Evolutionary conservation across 2,797 vertebrate species (phyloP).

Genomic region (Phrynocephalus vlangalii): DNA sequence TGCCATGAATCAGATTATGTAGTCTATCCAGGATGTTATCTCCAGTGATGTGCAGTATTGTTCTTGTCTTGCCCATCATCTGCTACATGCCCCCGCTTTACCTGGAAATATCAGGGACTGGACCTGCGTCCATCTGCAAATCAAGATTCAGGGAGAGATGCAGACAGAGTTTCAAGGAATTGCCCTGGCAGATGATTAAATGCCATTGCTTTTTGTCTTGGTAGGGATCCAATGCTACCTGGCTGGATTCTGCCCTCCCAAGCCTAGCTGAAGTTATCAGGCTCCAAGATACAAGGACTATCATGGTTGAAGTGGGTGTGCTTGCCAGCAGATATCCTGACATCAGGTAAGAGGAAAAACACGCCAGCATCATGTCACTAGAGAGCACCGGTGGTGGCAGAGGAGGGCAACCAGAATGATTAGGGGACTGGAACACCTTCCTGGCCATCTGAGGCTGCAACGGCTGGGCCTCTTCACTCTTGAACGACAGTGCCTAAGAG

Average conservation of each 20-base stretch:
- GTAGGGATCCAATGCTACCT: conserved; percentile 79
- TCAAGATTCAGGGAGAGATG: neutral
- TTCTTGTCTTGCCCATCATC: neutral
- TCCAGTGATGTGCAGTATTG: no score
- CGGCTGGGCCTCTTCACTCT: no score
- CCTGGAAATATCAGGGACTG: neutral
- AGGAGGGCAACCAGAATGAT: no score
- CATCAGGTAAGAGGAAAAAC: conserved; percentile 81
- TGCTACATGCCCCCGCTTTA: neutral
- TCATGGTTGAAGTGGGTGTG: conserved; percentile 86
- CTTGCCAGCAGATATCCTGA: conserved; percentile 82
- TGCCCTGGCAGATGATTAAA: neutral
- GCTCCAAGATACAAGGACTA: conserved; percentile 82
- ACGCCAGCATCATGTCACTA: neutral
- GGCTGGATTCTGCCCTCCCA: conserved; percentile 79
- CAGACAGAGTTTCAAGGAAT: rapidly evolving
- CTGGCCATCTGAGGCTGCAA: no score
- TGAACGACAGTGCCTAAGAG: no score
- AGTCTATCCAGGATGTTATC: no score
- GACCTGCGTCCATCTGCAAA: neutral
- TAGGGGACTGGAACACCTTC: no score
- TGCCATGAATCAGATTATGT: no score
- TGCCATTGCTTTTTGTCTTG: neutral
- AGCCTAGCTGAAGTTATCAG: conserved; percentile 83
- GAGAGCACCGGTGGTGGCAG: no score